phyloP scores from a whole-genome alignment of 2,113 vertebrate genomes.

The Lophura nycthemera region DNA sequence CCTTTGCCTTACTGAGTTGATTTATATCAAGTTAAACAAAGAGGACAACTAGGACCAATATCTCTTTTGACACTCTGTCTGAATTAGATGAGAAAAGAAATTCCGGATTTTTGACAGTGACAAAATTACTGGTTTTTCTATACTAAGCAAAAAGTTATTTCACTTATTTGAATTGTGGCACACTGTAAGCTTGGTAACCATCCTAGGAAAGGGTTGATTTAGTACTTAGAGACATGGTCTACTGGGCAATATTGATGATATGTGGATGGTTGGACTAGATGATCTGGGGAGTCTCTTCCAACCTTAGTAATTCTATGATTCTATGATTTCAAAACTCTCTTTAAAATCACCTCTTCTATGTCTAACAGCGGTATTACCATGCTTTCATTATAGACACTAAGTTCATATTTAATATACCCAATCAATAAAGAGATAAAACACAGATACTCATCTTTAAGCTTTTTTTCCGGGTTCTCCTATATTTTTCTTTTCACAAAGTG shows the following conservation, averaged over 20 bases:
- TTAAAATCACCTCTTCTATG: background rate
- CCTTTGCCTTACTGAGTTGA: background rate
- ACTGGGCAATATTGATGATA: no score
- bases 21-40: background rate
- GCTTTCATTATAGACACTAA: background rate
- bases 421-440: background rate
- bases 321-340: background rate
- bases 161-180: background rate
- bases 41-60: background rate
- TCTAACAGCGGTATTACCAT: background rate
- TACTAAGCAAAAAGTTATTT: background rate
- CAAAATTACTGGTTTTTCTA: background rate
- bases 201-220: no score
- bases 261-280: no score
- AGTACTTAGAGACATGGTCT: no score
- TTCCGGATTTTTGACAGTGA: background rate
- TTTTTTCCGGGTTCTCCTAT: background rate
- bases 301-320: no score
- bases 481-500: background rate
- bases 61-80: background rate
- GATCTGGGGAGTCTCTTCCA: no score
- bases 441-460: background rate
- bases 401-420: background rate
- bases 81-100: background rate
- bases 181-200: background rate